Evolutionary conservation across 2,888 invertebrate genomes (phyloP), one percentile per base, ranked within the genome.

Genomic region (Nomada ferruginata): DNA sequence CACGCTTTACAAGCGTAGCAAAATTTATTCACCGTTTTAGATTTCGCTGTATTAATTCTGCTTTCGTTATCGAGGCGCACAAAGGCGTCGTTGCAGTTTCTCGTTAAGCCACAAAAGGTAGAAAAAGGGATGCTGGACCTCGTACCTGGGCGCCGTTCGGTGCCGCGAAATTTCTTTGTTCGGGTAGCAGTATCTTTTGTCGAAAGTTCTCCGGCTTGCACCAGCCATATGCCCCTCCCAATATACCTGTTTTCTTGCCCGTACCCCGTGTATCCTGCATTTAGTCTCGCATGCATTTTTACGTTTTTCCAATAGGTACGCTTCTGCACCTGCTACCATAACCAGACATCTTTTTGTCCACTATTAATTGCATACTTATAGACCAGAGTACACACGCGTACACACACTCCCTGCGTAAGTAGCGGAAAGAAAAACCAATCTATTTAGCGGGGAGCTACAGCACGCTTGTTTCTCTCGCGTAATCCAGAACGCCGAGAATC

Each of bases 201-300:
- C 68, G 64, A 79, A 73, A 69, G 52, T 59, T 81, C 20, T 64
- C 75, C 47, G 55, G 20, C 66, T 52, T 29, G 53, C 23, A 18
- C 3, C 11, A 71, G 64, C 76, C 80, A 86, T 72, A 83, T 85
- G 74, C 76, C 69, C 66, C 76, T 65, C 66, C 64, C 79, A 69
- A 64, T 76, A 84, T 84, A 77, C 80, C 68, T 77, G 74, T 84
- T 77, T 72, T 44, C 64, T 65, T 80, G 77, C 68, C 72, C 60
- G 23, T 13, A 4, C 47, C 47, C 23, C 64, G 20, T 76, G 47
- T 47, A 47, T 68, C 11, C 29, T 47, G 55, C 47, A 44, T 36
- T 53, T 23, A 29, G 60, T 26, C n/a, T 65, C 23, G 52, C 50
- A 20, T 13, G 42, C 53, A 18, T 75, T 75, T 75, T 50, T 59